Evolutionary conservation across 2,888 invertebrate genomes (phyloP), one percentile per base, ranked within the genome.

Genomic region (Lysandra bellargus): DNA sequence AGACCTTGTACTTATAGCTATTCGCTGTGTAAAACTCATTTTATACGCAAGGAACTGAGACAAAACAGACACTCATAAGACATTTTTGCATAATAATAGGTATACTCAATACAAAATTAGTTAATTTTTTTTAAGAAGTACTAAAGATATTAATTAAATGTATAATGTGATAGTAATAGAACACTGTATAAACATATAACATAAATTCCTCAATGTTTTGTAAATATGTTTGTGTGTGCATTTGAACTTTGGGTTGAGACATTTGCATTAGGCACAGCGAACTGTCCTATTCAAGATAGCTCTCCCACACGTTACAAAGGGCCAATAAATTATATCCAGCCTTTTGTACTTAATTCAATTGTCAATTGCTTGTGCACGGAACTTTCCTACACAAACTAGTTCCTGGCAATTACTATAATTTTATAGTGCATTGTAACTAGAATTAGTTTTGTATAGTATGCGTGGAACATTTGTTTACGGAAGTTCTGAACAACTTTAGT

Each of bases 221-320:
- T 69, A 69, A 14, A 69, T 69, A 69, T 69, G 69, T 69, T 69
- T 69, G 69, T 69, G 4, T 64, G 69, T 69, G 64, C 30, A 69
- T 69, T 69, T 69, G 33, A 69, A 33, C 69, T 69, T 69, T 69
- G 14, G 9, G 69, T 69, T 17, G 69, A 33, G 69, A 57, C 33
- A 37, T 37, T 69, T 17, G 69, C 37, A 33, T 69, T 37, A 69
- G 69, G 37, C 30, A 33, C 69, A 5, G 64, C 9, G 1, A 33
- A 33, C 4, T 69, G 69, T 69, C 69, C 69, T 69, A 69, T 69
- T 69, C 33, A 14, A 14, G 33, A 69, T 69, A 69, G 30, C 69
- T 69, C 69, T 69, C 33, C 30, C 69, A 69, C 69, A 33, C 69
- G 33, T 69, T 69, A 69, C 69, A 69, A 33, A 69, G 69, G 33